Evolutionary conservation across 2,888 invertebrate genomes (phyloP).

Genomic region (Phyllotreta cruciferae): DNA sequence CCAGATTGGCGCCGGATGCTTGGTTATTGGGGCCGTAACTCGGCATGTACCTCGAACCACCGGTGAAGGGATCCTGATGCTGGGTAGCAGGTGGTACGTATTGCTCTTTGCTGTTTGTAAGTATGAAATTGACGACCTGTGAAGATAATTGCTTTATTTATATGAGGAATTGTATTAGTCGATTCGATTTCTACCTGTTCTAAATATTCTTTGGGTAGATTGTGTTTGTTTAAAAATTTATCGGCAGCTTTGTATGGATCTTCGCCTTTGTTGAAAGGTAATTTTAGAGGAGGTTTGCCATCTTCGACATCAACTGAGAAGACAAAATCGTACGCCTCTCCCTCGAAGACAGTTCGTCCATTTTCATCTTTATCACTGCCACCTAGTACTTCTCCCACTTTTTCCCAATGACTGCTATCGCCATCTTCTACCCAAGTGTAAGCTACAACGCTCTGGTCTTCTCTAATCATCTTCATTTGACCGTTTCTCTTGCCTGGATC

Average conservation of each 20-base stretch:
- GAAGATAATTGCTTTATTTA: constrained; percentile 27
- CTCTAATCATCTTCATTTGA: constrained; percentile 83
- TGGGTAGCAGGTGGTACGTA: constrained; percentile 53
- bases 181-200: constrained; percentile 66
- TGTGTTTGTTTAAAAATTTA: constrained; percentile 83
- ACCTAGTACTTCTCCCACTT: constrained; percentile 90
- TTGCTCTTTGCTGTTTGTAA: constrained; percentile 74
- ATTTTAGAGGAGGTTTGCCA: constrained; percentile 83
- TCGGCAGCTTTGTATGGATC: constrained; percentile 95
- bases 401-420: constrained; percentile 71
- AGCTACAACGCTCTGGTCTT: constrained; percentile 76
- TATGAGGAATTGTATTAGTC: background rate
- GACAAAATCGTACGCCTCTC: constrained; percentile 94
- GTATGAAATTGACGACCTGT: constrained; percentile 87
- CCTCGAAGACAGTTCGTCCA: constrained; percentile 82
- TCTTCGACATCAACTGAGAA: constrained; percentile 96
- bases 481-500: constrained; percentile 83
- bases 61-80: constrained; percentile 74
- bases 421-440: constrained; percentile 78
- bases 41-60: constrained; percentile 70
- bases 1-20: constrained; percentile 57
- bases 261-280: constrained; percentile 89
- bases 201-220: constrained; percentile 83
- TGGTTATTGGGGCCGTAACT: constrained; percentile 51
- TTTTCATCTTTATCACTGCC: constrained; percentile 68